Conservation (phyloP, 2,113 vertebrate species). For the Stigmatopora argus region DNA sequence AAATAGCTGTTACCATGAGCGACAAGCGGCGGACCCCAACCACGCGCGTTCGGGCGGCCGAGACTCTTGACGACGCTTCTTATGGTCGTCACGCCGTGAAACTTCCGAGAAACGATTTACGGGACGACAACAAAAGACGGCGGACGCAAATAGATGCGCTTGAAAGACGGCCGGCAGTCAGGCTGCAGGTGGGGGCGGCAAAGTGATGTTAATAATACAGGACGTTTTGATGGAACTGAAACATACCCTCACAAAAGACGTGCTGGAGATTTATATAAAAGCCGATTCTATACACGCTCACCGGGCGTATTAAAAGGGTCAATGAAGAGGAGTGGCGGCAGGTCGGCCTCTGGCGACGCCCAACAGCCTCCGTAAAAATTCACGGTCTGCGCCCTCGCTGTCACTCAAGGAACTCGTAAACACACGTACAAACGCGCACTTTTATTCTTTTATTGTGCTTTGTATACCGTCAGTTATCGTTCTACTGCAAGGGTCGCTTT, state of each 20-base stretch:
- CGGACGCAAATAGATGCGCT: constrained; percentile 53
- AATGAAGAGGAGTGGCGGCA: not conserved
- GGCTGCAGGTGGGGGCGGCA: constrained; percentile 38
- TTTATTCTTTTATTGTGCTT: not conserved
- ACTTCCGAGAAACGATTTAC: constrained; percentile 47
- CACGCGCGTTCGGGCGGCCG: constrained; percentile 31
- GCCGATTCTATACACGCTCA: not conserved
- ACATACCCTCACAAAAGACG: not conserved
- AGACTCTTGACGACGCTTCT: constrained; percentile 42
- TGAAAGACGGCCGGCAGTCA: constrained; percentile 46
- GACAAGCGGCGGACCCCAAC: constrained; percentile 23
- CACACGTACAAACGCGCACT: not conserved
- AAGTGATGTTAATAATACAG: constrained; percentile 41
- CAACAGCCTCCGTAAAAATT: not conserved
- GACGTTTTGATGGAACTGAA: constrained; percentile 38
- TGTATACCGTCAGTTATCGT: not conserved
- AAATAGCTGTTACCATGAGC: constrained; percentile 51
- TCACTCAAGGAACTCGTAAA: not conserved
- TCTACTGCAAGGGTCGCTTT: not conserved
- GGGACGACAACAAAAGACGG: constrained; percentile 31
- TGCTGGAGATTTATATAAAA: no score
- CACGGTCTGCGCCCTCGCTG: not conserved
- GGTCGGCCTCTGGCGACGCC: not conserved
- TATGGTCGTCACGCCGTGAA: constrained; percentile 31
- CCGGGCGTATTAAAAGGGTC: not conserved